These are phyloP conservation scores for Saturnia japonica DNA, from an alignment of 2,888 invertebrate genomes.

Conservation along the genomic window DNA sequence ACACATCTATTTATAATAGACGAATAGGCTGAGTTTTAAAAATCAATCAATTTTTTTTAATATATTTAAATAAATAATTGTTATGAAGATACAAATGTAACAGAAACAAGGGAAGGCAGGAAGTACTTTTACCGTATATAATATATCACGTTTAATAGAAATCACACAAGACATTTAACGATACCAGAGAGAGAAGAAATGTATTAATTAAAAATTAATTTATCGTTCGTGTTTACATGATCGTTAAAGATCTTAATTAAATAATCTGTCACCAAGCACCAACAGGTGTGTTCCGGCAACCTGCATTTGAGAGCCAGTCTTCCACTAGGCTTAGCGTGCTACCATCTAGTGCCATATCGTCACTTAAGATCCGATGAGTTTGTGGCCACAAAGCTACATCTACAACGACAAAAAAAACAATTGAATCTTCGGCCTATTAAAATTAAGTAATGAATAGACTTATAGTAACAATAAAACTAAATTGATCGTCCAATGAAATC, in stretches of 20 bases:
- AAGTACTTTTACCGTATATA: background rate
- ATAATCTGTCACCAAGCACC: no score
- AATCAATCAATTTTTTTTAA: no score
- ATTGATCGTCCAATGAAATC: conserved; percentile 59
- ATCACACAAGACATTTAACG: background rate
- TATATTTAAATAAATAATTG: no score
- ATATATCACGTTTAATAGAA: background rate
- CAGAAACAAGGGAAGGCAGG: background rate
- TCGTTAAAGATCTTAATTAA: no score
- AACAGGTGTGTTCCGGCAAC: no score
- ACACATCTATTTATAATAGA: no score
- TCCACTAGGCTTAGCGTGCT: no score
- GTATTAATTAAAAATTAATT: background rate
- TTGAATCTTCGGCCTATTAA: background rate
- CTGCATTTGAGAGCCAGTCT: no score
- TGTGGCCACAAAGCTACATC: no score
- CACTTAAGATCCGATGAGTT: no score
- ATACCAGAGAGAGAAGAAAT: background rate
- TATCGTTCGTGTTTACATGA: background rate
- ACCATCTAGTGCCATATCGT: no score
- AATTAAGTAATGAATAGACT: background rate
- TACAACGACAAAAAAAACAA: background rate
- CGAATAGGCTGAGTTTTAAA: no score
- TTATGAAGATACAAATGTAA: background rate
- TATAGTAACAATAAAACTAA: conserved; percentile 45